Percentiles rank a stretch among this genome's conserved stretches.
These are phyloP conservation scores for Archivesica marissinica DNA, from an alignment of 1,140 invertebrate genomes.

Conservation along the genomic window DNA sequence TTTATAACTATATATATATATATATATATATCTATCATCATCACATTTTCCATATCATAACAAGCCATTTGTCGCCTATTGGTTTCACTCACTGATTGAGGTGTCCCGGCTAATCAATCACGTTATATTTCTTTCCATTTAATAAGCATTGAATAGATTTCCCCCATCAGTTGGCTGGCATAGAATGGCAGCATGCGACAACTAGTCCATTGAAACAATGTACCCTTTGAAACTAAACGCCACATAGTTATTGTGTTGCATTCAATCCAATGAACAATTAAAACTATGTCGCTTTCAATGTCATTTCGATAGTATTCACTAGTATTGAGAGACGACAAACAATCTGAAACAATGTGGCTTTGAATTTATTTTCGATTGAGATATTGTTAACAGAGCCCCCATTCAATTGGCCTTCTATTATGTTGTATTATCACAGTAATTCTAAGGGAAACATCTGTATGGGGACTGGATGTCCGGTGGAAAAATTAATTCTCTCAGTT, in stretches of 20 bases:
- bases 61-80: background rate
- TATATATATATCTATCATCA: too few species aligned
- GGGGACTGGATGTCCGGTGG: background rate
- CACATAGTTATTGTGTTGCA: constrained; percentile 37
- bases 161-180: constrained; percentile 5
- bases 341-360: constrained; percentile 59
- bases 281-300: constrained; percentile 50
- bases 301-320: constrained; percentile 33
- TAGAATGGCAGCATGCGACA: background rate
- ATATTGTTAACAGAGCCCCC: constrained; percentile 41
- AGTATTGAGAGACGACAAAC: constrained; percentile 3
- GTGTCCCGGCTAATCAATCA: constrained; percentile 17
- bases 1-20: too few species aligned
- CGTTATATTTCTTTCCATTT: constrained; percentile 25
- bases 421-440: constrained; percentile 26
- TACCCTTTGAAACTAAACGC: constrained; percentile 25
- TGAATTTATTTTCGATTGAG: constrained; percentile 59
- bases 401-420: constrained; percentile 29
- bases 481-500: background rate
- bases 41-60: too few species aligned
- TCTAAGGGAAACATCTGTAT: constrained; percentile 54
- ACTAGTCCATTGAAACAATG: constrained; percentile 26
- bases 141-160: constrained; percentile 28
- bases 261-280: constrained; percentile 46
- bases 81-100: background rate